A percentile compares a stretch with the other conserved stretches of the same genome.
phyloP scores from a whole-genome alignment of 2,113 vertebrate genomes.

The Aplodontia rufa region DNA sequence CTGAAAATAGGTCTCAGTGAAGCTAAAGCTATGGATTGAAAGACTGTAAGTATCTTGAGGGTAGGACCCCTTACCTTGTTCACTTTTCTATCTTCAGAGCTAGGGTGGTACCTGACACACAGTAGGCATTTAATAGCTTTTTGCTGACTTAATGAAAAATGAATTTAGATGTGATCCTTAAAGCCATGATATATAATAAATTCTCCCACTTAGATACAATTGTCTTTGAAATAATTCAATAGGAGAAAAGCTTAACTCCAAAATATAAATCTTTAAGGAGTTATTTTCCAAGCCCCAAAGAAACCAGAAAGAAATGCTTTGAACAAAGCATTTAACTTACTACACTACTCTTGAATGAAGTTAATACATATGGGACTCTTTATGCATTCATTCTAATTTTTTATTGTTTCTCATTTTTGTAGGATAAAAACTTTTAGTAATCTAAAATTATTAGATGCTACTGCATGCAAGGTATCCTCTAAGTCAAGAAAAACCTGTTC shows the following conservation, averaged over 20 bases:
- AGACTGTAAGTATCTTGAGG: background rate
- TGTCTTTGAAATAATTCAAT: background rate
- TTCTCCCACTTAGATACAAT: background rate
- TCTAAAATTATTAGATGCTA: constrained; percentile 2
- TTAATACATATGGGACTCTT: background rate
- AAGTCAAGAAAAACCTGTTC: constrained; percentile 8
- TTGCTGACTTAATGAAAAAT: background rate
- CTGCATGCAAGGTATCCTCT: background rate
- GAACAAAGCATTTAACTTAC: constrained; percentile 24
- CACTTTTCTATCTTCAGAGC: background rate
- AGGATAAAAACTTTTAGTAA: constrained; percentile 2
- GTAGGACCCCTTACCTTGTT: background rate
- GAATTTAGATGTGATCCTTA: background rate
- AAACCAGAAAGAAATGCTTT: constrained; percentile 8
- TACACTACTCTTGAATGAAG: background rate
- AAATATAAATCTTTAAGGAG: background rate
- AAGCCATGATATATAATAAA: background rate
- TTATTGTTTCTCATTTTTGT: too few species aligned
- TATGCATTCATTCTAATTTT: background rate
- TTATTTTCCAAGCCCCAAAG: background rate
- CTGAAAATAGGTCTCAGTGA: background rate
- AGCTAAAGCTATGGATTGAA: background rate
- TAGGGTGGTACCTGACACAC: background rate
- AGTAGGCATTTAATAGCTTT: background rate
- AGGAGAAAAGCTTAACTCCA: background rate